Evolutionary conservation across 2,888 invertebrate genomes (phyloP).

Genomic region (Lepidocyrtoides sp.): DNA sequence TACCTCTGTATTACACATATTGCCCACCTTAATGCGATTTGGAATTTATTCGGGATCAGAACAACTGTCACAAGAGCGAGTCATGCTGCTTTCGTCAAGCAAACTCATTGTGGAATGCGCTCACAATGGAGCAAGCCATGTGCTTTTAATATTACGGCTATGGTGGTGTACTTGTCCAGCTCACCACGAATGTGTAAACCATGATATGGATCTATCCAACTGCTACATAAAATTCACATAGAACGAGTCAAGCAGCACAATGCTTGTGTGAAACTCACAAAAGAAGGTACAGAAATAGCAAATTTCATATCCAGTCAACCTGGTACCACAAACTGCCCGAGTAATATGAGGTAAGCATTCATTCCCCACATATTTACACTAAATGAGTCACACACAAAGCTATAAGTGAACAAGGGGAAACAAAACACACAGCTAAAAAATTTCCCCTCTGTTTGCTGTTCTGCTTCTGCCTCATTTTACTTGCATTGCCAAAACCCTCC

Average conservation of each 20-base stretch:
- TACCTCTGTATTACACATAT: slow-evolving; percentile 54
- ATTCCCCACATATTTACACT: background rate
- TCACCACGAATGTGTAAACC: background rate
- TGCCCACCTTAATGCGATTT: slow-evolving; percentile 70
- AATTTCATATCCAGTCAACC: background rate
- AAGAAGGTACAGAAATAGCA: background rate
- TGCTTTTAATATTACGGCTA: slow-evolving; percentile 2
- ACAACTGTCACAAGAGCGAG: slow-evolving; percentile 59
- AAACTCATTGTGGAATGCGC: slow-evolving; percentile 20
- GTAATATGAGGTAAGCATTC: background rate
- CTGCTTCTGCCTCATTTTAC: slow-evolving; percentile 1
- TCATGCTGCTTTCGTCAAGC: slow-evolving; percentile 25
- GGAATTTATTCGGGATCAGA: slow-evolving; percentile 60
- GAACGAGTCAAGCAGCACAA: background rate
- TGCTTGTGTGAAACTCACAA: background rate
- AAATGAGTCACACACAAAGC: slow-evolving; percentile 15
- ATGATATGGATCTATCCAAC: background rate
- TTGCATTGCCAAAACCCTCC: background rate
- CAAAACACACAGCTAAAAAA: background rate
- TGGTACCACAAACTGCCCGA: too few relatives aligned
- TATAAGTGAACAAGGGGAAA: background rate
- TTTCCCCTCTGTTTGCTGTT: background rate
- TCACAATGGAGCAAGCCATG: slow-evolving; percentile 17
- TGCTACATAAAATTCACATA: too few relatives aligned
- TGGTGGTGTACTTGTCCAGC: too few relatives aligned